Conservation (phyloP, 1,140 invertebrate species). For the Eupeodes corollae region DNA sequence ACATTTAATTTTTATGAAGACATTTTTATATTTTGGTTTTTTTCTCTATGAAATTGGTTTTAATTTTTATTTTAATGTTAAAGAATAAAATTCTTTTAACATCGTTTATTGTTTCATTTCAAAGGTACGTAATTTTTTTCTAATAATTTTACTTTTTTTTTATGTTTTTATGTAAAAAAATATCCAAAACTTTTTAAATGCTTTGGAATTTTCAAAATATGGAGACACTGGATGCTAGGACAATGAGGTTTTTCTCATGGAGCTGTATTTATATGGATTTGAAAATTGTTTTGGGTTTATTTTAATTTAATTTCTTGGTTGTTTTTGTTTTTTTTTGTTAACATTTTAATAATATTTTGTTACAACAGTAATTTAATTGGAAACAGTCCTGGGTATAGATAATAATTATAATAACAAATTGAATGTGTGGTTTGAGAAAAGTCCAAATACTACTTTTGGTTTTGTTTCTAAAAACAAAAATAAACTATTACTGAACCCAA, state of each 20-base stretch:
- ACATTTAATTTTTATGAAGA: slow-evolving; percentile 2
- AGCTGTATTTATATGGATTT: too few species aligned
- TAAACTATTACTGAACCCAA: slow-evolving; percentile 82
- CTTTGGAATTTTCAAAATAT: too few species aligned
- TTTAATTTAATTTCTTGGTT: slow-evolving; percentile 30
- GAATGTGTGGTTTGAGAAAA: neutral
- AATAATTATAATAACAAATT: neutral
- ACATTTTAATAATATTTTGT: neutral
- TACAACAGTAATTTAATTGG: slow-evolving; percentile 1
- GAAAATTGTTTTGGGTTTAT: slow-evolving; percentile 1
- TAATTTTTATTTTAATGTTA: slow-evolving; percentile 6
- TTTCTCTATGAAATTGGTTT: slow-evolving; percentile 9
- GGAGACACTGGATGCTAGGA: too few species aligned
- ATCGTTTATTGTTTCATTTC: slow-evolving; percentile 3
- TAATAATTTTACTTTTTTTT: too few species aligned
- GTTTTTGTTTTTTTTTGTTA: slow-evolving; percentile 14
- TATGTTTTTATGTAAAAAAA: too few species aligned
- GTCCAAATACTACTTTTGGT: neutral
- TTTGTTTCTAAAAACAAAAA: too few species aligned
- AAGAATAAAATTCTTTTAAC: slow-evolving; percentile 5
- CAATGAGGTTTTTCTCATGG: too few species aligned
- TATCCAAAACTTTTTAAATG: too few species aligned
- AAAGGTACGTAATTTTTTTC: neutral
- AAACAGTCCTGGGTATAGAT: neutral
- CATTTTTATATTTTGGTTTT: slow-evolving; percentile 8